Base-by-base conservation (phyloP, 2,113 vertebrate species). In the Kryptolebias marmoratus region DNA sequence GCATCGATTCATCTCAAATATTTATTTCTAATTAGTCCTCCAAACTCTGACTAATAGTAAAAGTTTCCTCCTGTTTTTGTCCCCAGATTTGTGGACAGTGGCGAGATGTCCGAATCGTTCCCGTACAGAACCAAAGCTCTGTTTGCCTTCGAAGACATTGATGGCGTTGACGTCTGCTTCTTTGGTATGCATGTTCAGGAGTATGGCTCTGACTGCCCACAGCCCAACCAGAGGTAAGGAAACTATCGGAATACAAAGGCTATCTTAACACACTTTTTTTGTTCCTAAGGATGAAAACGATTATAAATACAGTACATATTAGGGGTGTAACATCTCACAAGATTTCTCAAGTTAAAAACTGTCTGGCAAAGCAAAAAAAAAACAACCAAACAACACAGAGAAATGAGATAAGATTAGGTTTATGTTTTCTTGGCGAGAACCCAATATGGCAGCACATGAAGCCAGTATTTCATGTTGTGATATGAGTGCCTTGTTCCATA, bases 121-220 rank as follows among this genome's bases (percentile, higher is more conserved):
- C 97, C 97, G 0, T 99, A 99, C 48, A 95, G 96, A 92, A 97
- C 98, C 73, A 99, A 99, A 94, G 98, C 97, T 7, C 95, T 99
- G 68, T 99, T 99, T 94, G 97, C 98, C 7, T 99, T 99, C 73
- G 98, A 99, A 80, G 97, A 98, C 77, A 96, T 99, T 4, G 96
- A 97, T n/a, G 98, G 98, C 13, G 95, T 95, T 7, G 98, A 99
- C 31, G 91, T 99, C 67, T 99, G 98, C 82, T 99, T 99, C 90
- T 99, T 99, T 62, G 98, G 98, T 59, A 99, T 99, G 98, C 98
- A 99, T 0, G 98, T 99, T 48, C 98, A 99, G 72, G 98, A 99
- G 81, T 99, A 99, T 1, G 96, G 98, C 68, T 99, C 98, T 0
- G 98, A 99, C 87, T 98, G 97, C 76, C 97, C 98, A 66, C 97